Percentiles rank a stretch among this genome's conserved stretches.
Conservation (phyloP, 2,113 vertebrate genomes). For the Mobula hypostoma region DNA sequence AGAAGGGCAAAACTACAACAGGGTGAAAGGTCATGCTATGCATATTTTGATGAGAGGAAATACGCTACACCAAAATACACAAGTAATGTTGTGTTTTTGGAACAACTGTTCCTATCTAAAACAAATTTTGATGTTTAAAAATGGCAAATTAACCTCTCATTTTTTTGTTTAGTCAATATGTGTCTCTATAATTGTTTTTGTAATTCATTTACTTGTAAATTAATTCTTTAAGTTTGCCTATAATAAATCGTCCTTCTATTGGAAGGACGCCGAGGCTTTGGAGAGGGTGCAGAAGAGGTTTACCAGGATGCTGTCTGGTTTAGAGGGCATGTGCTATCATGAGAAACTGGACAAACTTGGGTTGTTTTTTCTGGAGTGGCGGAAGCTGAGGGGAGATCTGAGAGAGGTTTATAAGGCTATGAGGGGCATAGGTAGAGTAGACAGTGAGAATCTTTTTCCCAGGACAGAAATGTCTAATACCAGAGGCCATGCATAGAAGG, state of each 20-base stretch:
- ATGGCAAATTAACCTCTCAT: neutral
- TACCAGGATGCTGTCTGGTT: no score
- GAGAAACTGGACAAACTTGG: no score
- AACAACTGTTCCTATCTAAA: neutral
- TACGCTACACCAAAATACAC: neutral
- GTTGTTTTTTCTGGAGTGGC: no score
- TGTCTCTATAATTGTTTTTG: neutral
- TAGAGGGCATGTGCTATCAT: no score
- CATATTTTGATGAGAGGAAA: neutral
- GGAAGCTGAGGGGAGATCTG: no score
- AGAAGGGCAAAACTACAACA: neutral
- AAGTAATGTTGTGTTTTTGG: neutral
- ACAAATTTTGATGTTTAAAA: neutral
- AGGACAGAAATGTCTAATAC: no score
- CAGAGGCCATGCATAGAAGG: no score
- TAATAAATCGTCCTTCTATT: neutral
- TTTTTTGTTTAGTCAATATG: neutral
- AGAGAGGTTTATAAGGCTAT: no score
- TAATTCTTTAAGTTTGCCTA: neutral
- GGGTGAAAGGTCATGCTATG: neutral
- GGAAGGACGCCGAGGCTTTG: no score
- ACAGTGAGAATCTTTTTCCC: no score
- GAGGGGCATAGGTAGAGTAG: no score
- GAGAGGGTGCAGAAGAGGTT: no score
- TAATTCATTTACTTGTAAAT: neutral